Evolutionary conservation across 1,140 invertebrate species (phyloP).

Genomic region (Magallana angulata): DNA sequence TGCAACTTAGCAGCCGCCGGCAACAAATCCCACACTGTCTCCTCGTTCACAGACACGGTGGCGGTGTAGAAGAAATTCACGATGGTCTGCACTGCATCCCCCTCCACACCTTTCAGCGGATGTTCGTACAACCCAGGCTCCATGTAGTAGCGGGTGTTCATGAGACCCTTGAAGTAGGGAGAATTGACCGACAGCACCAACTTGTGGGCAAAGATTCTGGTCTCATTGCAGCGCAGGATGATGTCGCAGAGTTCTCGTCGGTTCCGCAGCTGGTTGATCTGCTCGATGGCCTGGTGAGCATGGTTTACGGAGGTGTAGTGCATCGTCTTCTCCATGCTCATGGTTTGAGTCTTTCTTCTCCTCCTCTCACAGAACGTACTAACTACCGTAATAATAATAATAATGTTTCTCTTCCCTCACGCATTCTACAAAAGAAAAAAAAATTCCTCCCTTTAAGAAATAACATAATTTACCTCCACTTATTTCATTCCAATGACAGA

Average conservation of each 20-base stretch:
- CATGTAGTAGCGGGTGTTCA: conserved; percentile 49
- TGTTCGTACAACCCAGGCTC: conserved; percentile 54
- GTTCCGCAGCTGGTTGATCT: conserved; percentile 82
- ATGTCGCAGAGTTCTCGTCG: conserved; percentile 91
- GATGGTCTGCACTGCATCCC: conserved; percentile 58
- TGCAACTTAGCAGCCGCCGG: conserved; percentile 61
- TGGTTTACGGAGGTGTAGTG: conserved; percentile 71
- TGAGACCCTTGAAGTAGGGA: conserved; percentile 85
- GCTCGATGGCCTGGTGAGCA: conserved; percentile 62
- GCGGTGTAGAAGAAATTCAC: conserved; percentile 73
- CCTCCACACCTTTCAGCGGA: conserved; percentile 58
- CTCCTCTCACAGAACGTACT: background rate
- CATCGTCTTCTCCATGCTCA: conserved; percentile 64
- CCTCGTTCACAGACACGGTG: conserved; percentile 64
- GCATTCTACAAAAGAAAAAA: conserved; percentile 17
- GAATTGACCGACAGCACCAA: conserved; percentile 89
- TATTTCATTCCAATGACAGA: background rate
- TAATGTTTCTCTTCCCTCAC: background rate
- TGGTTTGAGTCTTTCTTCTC: background rate
- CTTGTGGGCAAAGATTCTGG: conserved; percentile 88
- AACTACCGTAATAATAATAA: background rate
- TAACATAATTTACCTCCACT: background rate
- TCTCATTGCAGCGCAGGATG: conserved; percentile 87
- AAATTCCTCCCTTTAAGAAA: background rate
- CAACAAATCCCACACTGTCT: conserved; percentile 65